Percentiles rank a stretch among this genome's conserved stretches.
Conservation (phyloP, 2,888 invertebrate genomes). For the Melanostoma scalare region DNA sequence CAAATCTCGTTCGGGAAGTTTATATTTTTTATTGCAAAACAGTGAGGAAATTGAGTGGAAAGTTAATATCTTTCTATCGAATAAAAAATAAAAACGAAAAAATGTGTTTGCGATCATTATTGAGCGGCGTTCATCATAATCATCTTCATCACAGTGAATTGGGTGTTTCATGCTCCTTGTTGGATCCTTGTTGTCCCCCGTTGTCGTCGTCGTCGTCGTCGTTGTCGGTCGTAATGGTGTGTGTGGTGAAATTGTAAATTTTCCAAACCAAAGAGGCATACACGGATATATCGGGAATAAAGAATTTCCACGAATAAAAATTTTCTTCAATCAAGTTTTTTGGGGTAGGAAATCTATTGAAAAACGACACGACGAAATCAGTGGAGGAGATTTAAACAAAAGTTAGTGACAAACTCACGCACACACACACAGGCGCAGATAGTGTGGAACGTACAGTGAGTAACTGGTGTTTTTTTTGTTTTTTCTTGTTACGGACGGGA, state of each 20-base stretch:
- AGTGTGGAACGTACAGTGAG: conserved; percentile 34
- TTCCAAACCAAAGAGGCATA: conserved; percentile 11
- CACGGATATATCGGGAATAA: not conserved
- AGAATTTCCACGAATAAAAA: conserved; percentile 5
- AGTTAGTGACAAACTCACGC: conserved; percentile 22
- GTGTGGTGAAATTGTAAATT: conserved; percentile 66
- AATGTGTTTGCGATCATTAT: conserved; percentile 60
- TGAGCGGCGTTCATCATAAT: conserved; percentile 49
- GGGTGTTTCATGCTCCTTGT: conserved; percentile 57
- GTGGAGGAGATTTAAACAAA: not conserved
- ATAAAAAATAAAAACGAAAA: conserved; percentile 18
- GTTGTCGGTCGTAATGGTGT: conserved; percentile 26
- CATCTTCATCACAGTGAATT: conserved; percentile 35
- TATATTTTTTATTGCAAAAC: conserved; percentile 34
- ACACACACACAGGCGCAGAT: not conserved
- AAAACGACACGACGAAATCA: conserved; percentile 3
- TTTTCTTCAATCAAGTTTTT: conserved; percentile 4
- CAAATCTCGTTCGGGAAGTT: conserved; percentile 32
- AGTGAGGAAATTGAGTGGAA: conserved; percentile 23
- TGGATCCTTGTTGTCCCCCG: conserved; percentile 59
- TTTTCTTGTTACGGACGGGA: conserved; percentile 15
- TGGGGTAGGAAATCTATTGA: conserved; percentile 36
- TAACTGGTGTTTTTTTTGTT: conserved; percentile 22
- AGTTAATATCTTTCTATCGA: not conserved
- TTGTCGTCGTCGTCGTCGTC: conserved; percentile 14